Evolutionary conservation across 1,140 invertebrate species (phyloP).

Genomic region (Brachionus rubens): DNA sequence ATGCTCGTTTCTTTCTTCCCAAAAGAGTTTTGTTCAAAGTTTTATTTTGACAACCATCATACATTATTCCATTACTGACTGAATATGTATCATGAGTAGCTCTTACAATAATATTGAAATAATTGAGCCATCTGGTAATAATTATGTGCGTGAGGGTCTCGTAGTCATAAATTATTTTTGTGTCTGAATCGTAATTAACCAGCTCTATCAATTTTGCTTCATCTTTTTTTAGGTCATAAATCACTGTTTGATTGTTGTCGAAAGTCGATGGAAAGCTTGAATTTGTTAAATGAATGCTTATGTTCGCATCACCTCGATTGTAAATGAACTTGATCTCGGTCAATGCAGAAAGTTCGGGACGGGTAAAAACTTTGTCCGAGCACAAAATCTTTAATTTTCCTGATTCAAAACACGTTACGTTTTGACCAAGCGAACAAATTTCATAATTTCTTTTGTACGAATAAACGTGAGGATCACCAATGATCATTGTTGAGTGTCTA

Average conservation of each 20-base stretch:
- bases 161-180: neutral
- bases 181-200: neutral
- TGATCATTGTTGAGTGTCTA: neutral
- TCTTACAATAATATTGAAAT: neutral
- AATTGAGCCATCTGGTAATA: neutral
- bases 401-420: neutral
- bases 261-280: neutral
- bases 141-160: neutral
- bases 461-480: neutral
- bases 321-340: neutral
- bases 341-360: neutral
- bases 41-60: neutral
- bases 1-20: no score
- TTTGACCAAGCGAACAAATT: neutral
- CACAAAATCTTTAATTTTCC: neutral
- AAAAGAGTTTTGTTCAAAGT: no score
- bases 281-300: neutral
- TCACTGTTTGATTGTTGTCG: neutral
- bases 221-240: no score
- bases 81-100: neutral
- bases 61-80: neutral
- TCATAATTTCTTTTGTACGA: neutral
- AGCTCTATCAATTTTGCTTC: neutral
- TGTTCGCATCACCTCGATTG: no score
- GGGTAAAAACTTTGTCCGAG: neutral